phyloP scores from a whole-genome alignment of 2,888 invertebrate species.

The Germaria angustata region DNA sequence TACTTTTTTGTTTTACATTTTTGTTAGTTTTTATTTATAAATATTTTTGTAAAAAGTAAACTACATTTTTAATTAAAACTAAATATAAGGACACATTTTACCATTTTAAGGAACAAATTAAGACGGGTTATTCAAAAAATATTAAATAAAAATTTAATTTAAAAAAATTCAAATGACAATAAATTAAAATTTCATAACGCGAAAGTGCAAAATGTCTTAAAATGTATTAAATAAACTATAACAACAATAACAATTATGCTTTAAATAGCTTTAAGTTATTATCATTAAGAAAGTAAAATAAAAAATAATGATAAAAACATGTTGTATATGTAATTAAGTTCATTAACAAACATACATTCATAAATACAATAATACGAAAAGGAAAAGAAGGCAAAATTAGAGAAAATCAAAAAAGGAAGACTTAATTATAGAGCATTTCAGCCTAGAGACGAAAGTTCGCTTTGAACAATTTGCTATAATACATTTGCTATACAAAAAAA shows the following conservation, averaged over 20 bases:
- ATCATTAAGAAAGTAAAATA: not conserved
- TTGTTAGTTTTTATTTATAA: conserved; percentile 56
- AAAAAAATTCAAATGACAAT: not conserved
- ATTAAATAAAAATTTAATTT: conserved; percentile 8
- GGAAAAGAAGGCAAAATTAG: conserved; percentile 2
- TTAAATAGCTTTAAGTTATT: conserved; percentile 24
- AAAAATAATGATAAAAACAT: conserved; percentile 6
- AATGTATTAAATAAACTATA: conserved; percentile 14
- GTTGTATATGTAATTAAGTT: conserved; percentile 9
- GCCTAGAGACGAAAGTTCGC: not conserved
- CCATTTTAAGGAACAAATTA: conserved; percentile 29
- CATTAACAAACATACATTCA: conserved; percentile 40
- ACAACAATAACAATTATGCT: conserved; percentile 16
- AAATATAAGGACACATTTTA: conserved; percentile 45
- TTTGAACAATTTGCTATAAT: not conserved
- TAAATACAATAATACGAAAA: conserved; percentile 1
- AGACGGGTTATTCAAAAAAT: conserved; percentile 8
- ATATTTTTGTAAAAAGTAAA: conserved; percentile 24
- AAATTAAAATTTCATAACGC: not conserved
- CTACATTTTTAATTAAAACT: conserved; percentile 44
- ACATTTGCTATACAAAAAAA: no score
- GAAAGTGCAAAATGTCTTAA: conserved; percentile 32
- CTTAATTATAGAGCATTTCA: not conserved
- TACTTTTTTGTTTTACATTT: conserved; percentile 6
- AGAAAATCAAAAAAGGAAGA: not conserved